A percentile compares a stretch with the other conserved stretches of the same genome.
These are phyloP conservation scores for Phymatocera aterrima DNA, from an alignment of 2,888 invertebrate species.

Conservation along the genomic window DNA sequence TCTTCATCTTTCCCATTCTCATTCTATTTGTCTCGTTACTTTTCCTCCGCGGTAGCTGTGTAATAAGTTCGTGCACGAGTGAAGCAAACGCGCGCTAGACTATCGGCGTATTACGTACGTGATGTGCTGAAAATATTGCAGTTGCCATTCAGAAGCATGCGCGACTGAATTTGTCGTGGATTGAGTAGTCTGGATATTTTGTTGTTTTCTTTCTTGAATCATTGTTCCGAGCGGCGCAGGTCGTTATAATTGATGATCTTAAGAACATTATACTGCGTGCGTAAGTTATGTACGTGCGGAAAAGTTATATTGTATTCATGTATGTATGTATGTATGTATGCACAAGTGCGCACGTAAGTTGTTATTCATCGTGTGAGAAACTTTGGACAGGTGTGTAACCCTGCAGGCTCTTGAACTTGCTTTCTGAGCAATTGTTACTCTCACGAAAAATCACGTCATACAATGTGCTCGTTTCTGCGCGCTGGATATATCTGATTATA, in stretches of 20 bases:
- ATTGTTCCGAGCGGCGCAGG: not conserved
- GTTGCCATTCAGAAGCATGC: constrained; percentile 18
- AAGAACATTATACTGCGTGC: not conserved
- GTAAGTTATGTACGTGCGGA: not conserved
- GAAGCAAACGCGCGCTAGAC: not conserved
- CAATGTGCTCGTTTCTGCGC: not conserved
- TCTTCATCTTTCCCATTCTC: constrained; percentile 6
- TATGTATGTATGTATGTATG: not conserved
- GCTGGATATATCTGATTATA: constrained; percentile 21
- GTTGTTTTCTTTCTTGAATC: not conserved
- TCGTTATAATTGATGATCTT: constrained; percentile 9
- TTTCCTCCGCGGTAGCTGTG: not conserved
- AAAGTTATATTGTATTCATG: too few species aligned
- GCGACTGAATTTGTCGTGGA: not conserved
- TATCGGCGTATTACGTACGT: not conserved
- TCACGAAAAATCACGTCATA: constrained; percentile 31
- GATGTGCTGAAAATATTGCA: not conserved
- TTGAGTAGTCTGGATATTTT: constrained; percentile 13
- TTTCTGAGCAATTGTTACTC: constrained; percentile 7
- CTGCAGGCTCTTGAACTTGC: constrained; percentile 27
- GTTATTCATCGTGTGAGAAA: constrained; percentile 26
- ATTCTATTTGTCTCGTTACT: not conserved
- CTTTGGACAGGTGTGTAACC: constrained; percentile 4
- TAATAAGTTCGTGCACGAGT: not conserved
- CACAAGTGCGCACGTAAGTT: not conserved